These are phyloP conservation scores for Drosophila mercatorum DNA, from an alignment of 2,888 invertebrate species.

Conservation along the genomic window DNA sequence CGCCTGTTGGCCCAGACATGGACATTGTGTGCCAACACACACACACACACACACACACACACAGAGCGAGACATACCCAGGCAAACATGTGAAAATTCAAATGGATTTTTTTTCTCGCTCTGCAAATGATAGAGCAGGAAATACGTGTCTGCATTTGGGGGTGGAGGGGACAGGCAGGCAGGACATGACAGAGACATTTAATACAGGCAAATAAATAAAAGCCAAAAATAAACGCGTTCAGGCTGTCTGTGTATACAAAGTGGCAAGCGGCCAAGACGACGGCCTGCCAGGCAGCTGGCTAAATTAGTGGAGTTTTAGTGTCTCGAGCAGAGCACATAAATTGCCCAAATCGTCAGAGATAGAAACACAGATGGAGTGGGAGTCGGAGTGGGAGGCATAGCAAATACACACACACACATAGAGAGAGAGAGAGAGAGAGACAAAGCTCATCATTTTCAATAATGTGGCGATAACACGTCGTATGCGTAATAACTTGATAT, in stretches of 20 bases:
- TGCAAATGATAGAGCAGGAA: constrained; percentile 52
- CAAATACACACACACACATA: constrained; percentile 1
- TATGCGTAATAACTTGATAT: constrained; percentile 59
- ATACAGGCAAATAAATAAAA: constrained; percentile 74
- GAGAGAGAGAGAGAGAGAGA: background rate
- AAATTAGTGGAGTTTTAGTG: constrained; percentile 74
- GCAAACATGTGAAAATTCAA: constrained; percentile 46
- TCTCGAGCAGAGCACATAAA: constrained; percentile 61
- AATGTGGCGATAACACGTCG: constrained; percentile 64
- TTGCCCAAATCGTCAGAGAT: constrained; percentile 33
- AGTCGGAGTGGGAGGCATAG: background rate
- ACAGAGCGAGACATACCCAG: constrained; percentile 11
- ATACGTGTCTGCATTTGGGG: background rate
- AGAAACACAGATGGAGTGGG: background rate
- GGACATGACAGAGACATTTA: constrained; percentile 60
- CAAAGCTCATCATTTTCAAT: constrained; percentile 69
- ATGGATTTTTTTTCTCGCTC: constrained; percentile 44
- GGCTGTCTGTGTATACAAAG: constrained; percentile 46
- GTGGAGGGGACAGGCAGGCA: background rate
- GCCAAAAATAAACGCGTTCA: constrained; percentile 57
- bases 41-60: constrained; percentile 4
- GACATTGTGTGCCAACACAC: constrained; percentile 31
- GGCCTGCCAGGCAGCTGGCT: constrained; percentile 26
- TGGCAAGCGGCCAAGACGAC: constrained; percentile 44
- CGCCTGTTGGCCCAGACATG: constrained; percentile 43